These are phyloP conservation scores for Columbina picui DNA, from an alignment of 2,113 vertebrate genomes.

Conservation along the genomic window DNA sequence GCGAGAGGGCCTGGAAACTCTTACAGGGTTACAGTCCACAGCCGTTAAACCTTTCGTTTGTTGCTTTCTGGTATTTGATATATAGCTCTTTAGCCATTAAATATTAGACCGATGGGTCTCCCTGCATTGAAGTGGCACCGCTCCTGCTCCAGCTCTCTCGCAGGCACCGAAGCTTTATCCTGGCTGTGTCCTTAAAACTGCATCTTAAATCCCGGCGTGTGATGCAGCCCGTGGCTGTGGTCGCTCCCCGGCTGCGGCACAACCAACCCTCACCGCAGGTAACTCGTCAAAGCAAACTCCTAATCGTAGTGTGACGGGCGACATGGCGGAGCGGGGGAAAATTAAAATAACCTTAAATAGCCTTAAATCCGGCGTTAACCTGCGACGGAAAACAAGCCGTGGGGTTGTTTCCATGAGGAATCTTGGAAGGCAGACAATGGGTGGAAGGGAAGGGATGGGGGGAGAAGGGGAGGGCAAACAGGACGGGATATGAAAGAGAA, in stretches of 20 bases:
- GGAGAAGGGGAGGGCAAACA: neutral
- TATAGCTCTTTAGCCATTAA: neutral
- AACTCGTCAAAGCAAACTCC: conserved; percentile 72
- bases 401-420: conserved; percentile 75
- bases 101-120: conserved; percentile 5
- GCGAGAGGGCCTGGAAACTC: neutral
- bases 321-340: conserved; percentile 61
- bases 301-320: conserved; percentile 68
- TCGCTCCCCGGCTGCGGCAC: conserved; percentile 17
- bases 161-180: conserved; percentile 44
- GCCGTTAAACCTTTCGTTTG: conserved; percentile 4
- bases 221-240: conserved; percentile 22
- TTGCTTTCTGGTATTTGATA: conserved; percentile 58
- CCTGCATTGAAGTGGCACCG: conserved; percentile 25
- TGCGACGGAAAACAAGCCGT: conserved; percentile 65
- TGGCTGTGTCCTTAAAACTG: neutral
- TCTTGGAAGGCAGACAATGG: conserved; percentile 60
- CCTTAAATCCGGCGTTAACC: conserved; percentile 63
- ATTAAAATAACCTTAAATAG: too few species aligned
- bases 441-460: conserved; percentile 8
- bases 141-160: conserved; percentile 46
- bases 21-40: neutral
- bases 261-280: conserved; percentile 76
- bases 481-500: neutral
- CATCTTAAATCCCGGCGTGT: conserved; percentile 50